A percentile compares a stretch with the other conserved stretches of the same genome.
Conservation (phyloP, 2,888 invertebrate genomes). For the Orthosia incerta region DNA sequence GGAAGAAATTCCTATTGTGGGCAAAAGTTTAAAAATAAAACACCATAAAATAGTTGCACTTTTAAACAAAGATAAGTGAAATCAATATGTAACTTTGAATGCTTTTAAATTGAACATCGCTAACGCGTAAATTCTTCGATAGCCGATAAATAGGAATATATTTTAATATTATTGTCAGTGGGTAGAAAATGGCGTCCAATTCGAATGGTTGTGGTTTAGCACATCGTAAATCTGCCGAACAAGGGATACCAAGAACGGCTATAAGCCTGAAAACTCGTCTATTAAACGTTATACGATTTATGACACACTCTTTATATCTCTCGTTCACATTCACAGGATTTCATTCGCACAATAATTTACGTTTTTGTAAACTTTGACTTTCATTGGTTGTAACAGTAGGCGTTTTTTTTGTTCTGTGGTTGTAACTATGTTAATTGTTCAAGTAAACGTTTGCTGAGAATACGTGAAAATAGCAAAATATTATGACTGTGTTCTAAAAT, state of each 20-base stretch:
- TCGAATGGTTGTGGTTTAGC: constrained; percentile 79
- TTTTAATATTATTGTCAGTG: constrained; percentile 58
- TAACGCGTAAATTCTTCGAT: constrained; percentile 40
- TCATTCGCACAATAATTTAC: not conserved
- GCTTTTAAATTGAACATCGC: constrained; percentile 27
- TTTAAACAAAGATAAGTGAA: constrained; percentile 4
- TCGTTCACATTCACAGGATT: constrained; percentile 28
- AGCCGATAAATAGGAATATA: constrained; percentile 45
- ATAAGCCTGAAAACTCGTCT: constrained; percentile 74
- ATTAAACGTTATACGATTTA: constrained; percentile 69
- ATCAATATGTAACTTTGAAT: not conserved
- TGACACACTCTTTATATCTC: constrained; percentile 35
- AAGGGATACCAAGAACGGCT: constrained; percentile 73
- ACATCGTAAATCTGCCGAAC: constrained; percentile 81
- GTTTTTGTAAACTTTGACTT: not conserved
- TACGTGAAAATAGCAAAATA: not conserved
- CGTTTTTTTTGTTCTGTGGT: too few species aligned
- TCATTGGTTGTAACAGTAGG: not conserved
- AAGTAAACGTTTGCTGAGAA: not conserved
- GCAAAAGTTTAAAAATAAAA: too few species aligned
- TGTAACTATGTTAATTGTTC: not conserved
- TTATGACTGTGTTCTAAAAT: not conserved
- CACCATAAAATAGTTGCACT: constrained; percentile 3
- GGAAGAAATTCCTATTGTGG: too few species aligned
- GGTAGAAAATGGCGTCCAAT: constrained; percentile 59